Evolutionary conservation across 2,888 invertebrate species (phyloP).

Genomic region (Palloptera scutellata): DNA sequence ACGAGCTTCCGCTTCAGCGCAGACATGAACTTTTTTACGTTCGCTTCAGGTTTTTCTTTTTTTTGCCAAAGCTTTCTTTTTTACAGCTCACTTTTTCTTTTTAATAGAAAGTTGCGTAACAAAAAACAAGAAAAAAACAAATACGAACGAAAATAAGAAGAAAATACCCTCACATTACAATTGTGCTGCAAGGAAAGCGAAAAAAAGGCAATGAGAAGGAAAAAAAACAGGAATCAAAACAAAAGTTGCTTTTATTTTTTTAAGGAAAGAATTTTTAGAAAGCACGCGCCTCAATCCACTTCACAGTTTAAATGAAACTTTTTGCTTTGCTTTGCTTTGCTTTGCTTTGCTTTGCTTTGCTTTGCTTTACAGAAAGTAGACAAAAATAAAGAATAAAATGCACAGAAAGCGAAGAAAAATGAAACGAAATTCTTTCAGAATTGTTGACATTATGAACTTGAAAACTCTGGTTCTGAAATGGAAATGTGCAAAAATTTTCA

Average conservation of each 20-base stretch:
- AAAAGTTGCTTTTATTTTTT: conserved; percentile 31
- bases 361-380: conserved; percentile 12
- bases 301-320: conserved; percentile 39
- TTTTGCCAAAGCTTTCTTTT: conserved; percentile 14
- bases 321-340: conserved; percentile 25
- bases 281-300: conserved; percentile 9
- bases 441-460: conserved; percentile 62
- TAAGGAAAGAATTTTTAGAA: conserved; percentile 12
- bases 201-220: conserved; percentile 24
- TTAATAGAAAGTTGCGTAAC: conserved; percentile 35
- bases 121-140: conserved; percentile 21
- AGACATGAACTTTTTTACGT: conserved; percentile 42
- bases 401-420: conserved; percentile 12
- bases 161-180: conserved; percentile 27
- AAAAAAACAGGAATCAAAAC: conserved; percentile 23
- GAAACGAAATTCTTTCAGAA: conserved; percentile 32
- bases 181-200: conserved; percentile 18
- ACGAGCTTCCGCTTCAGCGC: conserved; percentile 38
- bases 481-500: conserved; percentile 39
- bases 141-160: conserved; percentile 10
- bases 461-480: conserved; percentile 47
- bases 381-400: conserved; percentile 11
- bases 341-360: conserved; percentile 27
- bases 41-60: background rate
- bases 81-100: conserved; percentile 4